Base-by-base conservation (phyloP, 2,113 vertebrate species). In the Neolamprologus kungweensis region DNA sequence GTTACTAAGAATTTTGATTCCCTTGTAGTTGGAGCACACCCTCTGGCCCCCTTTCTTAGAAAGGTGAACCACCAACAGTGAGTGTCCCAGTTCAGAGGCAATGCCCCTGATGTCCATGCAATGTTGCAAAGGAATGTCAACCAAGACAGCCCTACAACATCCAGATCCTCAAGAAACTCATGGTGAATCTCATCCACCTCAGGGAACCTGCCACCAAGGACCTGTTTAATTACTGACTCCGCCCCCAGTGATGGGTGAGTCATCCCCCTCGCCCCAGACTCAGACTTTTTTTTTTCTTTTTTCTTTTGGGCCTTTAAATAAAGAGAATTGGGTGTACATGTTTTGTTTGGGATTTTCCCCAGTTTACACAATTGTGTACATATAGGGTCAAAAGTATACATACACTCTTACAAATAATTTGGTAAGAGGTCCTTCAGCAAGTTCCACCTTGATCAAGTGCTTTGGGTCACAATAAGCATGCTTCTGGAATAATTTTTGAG, bases 401-500 rank as follows among this genome's bases (percentile, higher is more conserved):
- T 7, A 19, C 58, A 35, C 9, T 11, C 28, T 63, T 63, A 63
- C 16, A 63, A 1, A 63, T 63, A 63, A 0, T 63, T 63, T 7
- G 58, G 31, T n/a, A 19, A 35, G 31, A 35, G 31, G 31, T n/a
- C 1, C 17, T 63, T 7, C 9, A 35, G 0, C 58, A 35, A 2
- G 9, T 63, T n/a, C 0, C 9, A 63, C 16, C 31, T 63, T 63
- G 2, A 35, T 0, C 17, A 35, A 33, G 58, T 63, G 31, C 58
- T 63, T 35, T 63, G 2, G 31, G 58, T 63, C 16, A 63, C 6
- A 35, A 33, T 63, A 63, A 63, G 9, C 17, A 63, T 0, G 9
- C 9, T 19, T 19, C 31, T 63, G 31, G 58, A 63, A 2, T 0
- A 63, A 63, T 35, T 63, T 33, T 2, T 63, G 2, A 63, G 31